These are phyloP conservation scores for Tachystola acroxantha DNA, from an alignment of 2,888 invertebrate species.

Conservation along the genomic window DNA sequence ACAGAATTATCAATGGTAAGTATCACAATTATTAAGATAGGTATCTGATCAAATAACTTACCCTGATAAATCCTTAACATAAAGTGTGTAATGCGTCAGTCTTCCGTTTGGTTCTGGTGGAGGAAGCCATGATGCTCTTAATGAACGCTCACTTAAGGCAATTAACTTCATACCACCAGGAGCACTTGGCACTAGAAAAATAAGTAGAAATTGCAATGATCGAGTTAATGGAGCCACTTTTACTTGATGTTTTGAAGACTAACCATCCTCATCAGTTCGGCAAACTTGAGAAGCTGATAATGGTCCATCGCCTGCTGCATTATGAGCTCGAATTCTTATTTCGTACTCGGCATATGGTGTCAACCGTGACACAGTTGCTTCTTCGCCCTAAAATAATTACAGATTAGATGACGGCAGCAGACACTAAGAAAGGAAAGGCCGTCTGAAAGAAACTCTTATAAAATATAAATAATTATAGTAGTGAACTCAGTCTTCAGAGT, in stretches of 20 bases:
- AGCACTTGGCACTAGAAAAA: conserved; percentile 85
- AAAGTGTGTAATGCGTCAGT: conserved; percentile 89
- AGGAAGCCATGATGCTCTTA: conserved; percentile 91
- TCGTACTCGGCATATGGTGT: conserved; percentile 93
- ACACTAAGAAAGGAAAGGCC: too few species aligned
- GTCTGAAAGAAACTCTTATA: neutral
- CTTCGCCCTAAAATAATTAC: conserved; percentile 72
- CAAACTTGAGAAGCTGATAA: conserved; percentile 86
- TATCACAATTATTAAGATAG: neutral
- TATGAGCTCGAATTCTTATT: conserved; percentile 89
- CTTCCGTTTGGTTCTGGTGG: conserved; percentile 90
- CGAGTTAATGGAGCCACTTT: neutral
- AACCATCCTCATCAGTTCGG: conserved; percentile 91
- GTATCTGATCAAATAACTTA: conserved; percentile 31
- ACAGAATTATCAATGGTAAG: neutral
- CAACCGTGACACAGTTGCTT: conserved; percentile 87
- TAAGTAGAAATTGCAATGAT: conserved; percentile 3
- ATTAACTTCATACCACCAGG: conserved; percentile 91
- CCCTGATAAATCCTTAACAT: conserved; percentile 84
- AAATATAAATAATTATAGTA: neutral
- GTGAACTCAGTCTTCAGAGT: too few species aligned
- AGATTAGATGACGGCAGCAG: neutral
- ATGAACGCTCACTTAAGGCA: conserved; percentile 87
- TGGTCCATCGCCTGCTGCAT: conserved; percentile 91
- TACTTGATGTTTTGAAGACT: conserved; percentile 12